Base-by-base conservation (phyloP, 2,113 vertebrate species). In the Cettia cetti region DNA sequence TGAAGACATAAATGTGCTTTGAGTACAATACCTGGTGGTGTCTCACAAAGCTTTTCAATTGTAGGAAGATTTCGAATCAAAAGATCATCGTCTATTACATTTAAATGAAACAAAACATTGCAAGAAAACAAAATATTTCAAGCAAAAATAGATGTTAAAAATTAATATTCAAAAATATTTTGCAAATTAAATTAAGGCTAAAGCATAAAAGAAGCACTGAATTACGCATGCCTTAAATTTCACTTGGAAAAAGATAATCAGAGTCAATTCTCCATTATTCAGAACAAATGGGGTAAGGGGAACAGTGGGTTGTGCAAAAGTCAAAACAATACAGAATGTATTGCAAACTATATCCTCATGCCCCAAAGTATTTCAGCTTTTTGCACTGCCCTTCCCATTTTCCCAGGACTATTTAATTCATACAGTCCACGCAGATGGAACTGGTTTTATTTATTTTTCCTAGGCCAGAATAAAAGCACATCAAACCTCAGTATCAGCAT, bases 1-100 rank as follows among this genome's bases (percentile, higher is more conserved):
- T 88, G n/a, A 94, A 97, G 95, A 97, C 23, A 86, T 54, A 97
- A 21, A 81, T 94, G 79, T 92, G 64, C 93, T 96, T 95, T 86
- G n/a, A 42, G 78, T 96, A 98, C 97, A 88, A 92, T 99, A 99
- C 99, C 99, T 99, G 98, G 97, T 83, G 98, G 96, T 60, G 98
- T 98, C 69, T 99, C 98, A 98, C 97, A 98, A 92, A 97, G 98
- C 97, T 98, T 99, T 98, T 98, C 98, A 98, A 98, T 98, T 96
- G 98, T 98, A 91, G 98, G 98, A 97, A 98, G 98, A 97, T 98
- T 99, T 70, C 95, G 97, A 98, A 98, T 97, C 96, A 99, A 99
- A 97, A 98, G 95, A 98, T 98, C 98, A 91, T 98, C 98, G 91
- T 99, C 99, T 99, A 98, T 97, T 97, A 96, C 71, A 91, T 95